Percentiles rank a stretch among this genome's conserved stretches.
Evolutionary conservation across 2,113 vertebrate species (phyloP).

Genomic region (Prolemur simus): DNA sequence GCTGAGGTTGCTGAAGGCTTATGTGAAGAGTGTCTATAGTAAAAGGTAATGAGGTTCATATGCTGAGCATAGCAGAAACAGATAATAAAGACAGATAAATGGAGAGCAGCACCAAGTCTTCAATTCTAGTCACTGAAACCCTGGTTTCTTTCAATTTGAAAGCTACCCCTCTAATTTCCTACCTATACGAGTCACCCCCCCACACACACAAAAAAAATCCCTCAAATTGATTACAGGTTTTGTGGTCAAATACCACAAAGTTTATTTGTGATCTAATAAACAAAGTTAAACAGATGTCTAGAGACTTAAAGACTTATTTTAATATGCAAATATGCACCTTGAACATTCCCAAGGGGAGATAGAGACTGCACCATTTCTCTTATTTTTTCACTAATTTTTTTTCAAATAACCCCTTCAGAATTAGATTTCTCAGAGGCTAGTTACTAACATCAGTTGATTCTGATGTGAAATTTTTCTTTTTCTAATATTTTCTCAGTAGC

Average conservation of each 20-base stretch:
- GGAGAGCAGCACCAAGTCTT: not conserved
- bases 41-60: not conserved
- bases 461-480: not conserved
- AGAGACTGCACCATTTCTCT: not conserved
- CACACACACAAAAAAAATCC: not conserved
- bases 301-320: not conserved
- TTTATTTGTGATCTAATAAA: no score
- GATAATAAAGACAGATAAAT: not conserved
- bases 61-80: not conserved
- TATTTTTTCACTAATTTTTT: slow-evolving; percentile 4
- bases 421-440: not conserved
- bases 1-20: not conserved
- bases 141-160: not conserved
- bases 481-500: not conserved
- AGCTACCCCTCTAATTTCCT: not conserved
- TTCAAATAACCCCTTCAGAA: not conserved
- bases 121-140: not conserved
- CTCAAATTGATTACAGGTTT: not conserved
- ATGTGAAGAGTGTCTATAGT: not conserved
- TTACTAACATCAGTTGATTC: not conserved
- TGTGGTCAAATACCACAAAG: not conserved
- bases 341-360: not conserved
- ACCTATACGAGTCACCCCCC: not conserved
- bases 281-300: not conserved
- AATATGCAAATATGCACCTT: not conserved